phyloP scores from a whole-genome alignment of 2,888 invertebrate genomes.

The Zaprionus bogoriensis region DNA sequence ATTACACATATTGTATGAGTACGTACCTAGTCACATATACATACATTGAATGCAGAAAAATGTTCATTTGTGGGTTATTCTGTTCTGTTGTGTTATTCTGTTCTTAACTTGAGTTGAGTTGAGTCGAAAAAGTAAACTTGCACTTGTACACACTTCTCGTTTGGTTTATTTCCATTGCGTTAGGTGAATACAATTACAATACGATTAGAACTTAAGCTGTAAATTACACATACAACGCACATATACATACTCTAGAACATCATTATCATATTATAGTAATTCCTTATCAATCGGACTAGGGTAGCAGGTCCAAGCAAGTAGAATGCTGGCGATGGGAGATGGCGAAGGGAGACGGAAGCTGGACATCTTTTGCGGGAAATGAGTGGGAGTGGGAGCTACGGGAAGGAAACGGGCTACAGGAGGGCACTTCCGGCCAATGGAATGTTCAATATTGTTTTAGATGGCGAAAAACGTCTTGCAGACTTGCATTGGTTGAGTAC shows the following conservation, averaged over 20 bases:
- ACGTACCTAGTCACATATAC: conserved; percentile 77
- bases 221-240: conserved; percentile 70
- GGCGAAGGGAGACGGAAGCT: not conserved
- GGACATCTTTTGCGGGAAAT: not conserved
- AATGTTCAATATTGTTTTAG: conserved; percentile 21
- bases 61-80: conserved; percentile 57
- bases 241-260: conserved; percentile 58
- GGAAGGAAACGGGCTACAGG: too few species aligned
- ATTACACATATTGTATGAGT: conserved; percentile 56
- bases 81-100: too few species aligned
- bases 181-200: conserved; percentile 49
- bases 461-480: conserved; percentile 21
- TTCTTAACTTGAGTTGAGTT: too few species aligned
- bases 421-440: conserved; percentile 14
- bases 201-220: conserved; percentile 43
- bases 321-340: not conserved
- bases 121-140: conserved; percentile 26
- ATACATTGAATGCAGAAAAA: conserved; percentile 72
- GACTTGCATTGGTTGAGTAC: conserved; percentile 21
- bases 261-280: conserved; percentile 33
- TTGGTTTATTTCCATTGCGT: conserved; percentile 25
- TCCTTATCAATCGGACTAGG: conserved; percentile 38
- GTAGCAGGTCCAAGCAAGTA: conserved; percentile 20
- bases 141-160: conserved; percentile 38
- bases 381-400: not conserved